Percentiles rank a stretch among this genome's conserved stretches.
These are phyloP conservation scores for Phymatocera aterrima DNA, from an alignment of 2,888 invertebrate species.

Conservation along the genomic window DNA sequence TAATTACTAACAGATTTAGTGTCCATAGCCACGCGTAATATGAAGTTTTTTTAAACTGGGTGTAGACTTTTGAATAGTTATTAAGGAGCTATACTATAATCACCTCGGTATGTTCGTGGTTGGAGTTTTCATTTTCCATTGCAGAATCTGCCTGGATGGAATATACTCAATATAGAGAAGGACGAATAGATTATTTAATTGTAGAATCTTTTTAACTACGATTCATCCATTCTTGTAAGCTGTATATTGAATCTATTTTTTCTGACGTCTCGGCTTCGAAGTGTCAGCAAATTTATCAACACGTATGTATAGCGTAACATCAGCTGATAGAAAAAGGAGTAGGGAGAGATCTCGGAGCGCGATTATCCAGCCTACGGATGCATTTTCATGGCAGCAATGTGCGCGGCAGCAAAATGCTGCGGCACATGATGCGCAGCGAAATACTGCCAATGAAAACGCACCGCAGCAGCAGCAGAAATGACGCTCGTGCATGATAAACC, in stretches of 20 bases:
- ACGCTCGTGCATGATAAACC: too few relatives aligned
- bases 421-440: too few relatives aligned
- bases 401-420: too few relatives aligned
- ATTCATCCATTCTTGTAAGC: background rate
- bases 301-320: background rate
- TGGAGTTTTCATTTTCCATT: constrained; percentile 26
- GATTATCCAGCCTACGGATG: background rate
- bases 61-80: background rate
- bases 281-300: constrained; percentile 20
- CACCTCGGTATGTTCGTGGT: constrained; percentile 19
- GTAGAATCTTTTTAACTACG: background rate
- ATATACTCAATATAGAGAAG: too few relatives aligned
- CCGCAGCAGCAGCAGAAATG: too few relatives aligned
- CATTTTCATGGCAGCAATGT: background rate
- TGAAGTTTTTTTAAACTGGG: background rate
- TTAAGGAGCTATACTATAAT: background rate
- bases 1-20: background rate
- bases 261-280: constrained; percentile 9
- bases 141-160: background rate
- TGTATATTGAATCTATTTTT: background rate
- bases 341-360: background rate
- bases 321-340: constrained; percentile 7
- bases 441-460: too few relatives aligned
- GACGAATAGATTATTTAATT: background rate
- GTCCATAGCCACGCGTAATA: background rate